Base-by-base conservation (phyloP, 1,140 invertebrate genomes). In the Drosophila hydei region DNA sequence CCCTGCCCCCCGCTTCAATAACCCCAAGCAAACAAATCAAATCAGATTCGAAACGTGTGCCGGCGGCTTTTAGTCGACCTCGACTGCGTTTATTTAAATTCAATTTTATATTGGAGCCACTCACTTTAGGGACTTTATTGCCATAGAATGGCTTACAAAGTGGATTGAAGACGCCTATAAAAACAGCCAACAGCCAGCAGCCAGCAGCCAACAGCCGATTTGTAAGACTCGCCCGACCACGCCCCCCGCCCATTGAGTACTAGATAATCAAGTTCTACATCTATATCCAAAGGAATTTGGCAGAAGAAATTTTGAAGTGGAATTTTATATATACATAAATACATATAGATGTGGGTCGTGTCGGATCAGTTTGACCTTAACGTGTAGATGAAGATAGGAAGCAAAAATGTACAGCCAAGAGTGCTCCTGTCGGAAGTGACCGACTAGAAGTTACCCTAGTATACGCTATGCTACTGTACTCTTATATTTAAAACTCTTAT, bases 1-100 rank as follows among this genome's bases (percentile, higher is more conserved):
- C n/a, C 27, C 27, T 33, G 2, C 30, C 30, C 7, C 27, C 7
- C 6, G 45, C 14, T 43, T 5, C 21, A 18, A 42, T 55, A 27
- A 9, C 48, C 18, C 43, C 50, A 51, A 18, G 40, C 61, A 87
- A 77, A 88, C 81, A 87, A 87, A 87, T 87, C 81, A 88, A 81
- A 88, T 87, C 83, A 70, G 51, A 77, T 77, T 77, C 73, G 81
- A 62, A 84, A 73, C 71, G 64, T 70, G 70, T 67, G 72, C 33
- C 50, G 48, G 33, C 59, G 59, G 50, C 19, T 75, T 42, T 42
- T 42, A 12, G 63, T 11, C 43, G 83, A 60, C 79, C 72, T 77
- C 83, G 60, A 69, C 77, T 88, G 67, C 83, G 81, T 87, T 87
- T 87, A 87, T 87, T 87, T 88, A 87, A 87, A 88, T 87, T 87